These are phyloP conservation scores for Desmophyllum pertusum DNA, from an alignment of 92 coral and sea anemone species.

Conservation along the genomic window DNA sequence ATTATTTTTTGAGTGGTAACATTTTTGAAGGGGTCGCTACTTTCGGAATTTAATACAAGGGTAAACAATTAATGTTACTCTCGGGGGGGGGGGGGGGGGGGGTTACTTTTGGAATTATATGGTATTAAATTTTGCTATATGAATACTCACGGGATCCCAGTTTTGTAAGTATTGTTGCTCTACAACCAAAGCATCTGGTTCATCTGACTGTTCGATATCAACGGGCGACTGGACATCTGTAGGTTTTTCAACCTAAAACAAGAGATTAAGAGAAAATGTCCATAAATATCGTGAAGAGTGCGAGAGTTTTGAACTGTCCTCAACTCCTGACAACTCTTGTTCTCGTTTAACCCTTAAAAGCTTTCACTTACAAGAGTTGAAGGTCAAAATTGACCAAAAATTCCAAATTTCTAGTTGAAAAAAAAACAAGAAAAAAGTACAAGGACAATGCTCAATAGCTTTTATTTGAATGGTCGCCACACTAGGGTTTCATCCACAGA, in stretches of 20 bases:
- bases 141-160: conserved; percentile 92
- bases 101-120: too few species aligned
- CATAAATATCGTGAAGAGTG: not conserved
- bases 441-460: too few species aligned
- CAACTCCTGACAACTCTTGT: too few species aligned
- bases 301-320: too few species aligned
- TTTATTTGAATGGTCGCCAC: too few species aligned
- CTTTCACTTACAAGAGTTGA: not conserved
- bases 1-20: too few species aligned
- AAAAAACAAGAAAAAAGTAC: too few species aligned
- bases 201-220: conserved; percentile 42
- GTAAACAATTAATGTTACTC: too few species aligned
- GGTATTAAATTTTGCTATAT: not conserved
- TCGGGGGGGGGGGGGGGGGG: too few species aligned
- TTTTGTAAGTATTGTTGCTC: conserved; percentile 69
- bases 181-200: conserved; percentile 57
- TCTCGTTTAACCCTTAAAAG: too few species aligned
- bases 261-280: not conserved
- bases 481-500: not conserved
- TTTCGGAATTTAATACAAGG: too few species aligned
- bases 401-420: not conserved
- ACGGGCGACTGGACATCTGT: not conserved
- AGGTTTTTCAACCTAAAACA: not conserved
- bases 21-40: too few species aligned
- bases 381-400: not conserved